Evolutionary conservation across 2,888 invertebrate genomes (phyloP), one percentile per base, ranked within the genome.

Genomic region (Oscheius sp.): DNA sequence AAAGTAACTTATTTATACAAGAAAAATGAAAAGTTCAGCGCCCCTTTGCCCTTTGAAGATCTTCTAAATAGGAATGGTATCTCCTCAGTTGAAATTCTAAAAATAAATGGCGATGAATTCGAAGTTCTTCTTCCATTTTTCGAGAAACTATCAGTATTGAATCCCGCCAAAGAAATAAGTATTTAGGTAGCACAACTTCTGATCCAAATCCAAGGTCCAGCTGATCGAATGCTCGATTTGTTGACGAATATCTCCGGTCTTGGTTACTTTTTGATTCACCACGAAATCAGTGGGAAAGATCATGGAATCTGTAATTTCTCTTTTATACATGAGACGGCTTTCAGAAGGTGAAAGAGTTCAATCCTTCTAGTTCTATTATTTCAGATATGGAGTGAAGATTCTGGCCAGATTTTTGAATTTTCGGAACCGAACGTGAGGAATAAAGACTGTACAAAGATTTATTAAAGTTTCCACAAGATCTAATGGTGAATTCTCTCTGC

Each of bases 281-380:
- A 61, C 39, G 2, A 25, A 5, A 39, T 61, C 25, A 37, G 42
- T 29, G 42, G 61, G 4, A 39, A 61, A 45, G 15, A 27, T 12
- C 42, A 61, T 17, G 15, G 29, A 10, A 6, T 23, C 12, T 23
- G 39, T 39, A 45, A 61, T 27, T 61, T 61, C 27, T 39, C 39
- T 1, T 27, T 61, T 25, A 42, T 61, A 2, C 61, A 61, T 20
- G 61, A 20, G 42, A 61, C 61, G 4, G 61, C 61, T 23, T 61
- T 61, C 17, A 15, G 55, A 55, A 33, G 23, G 55, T 55, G 34
- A 4, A 12, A 2, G 33, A 55, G 2, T 34, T 20, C 8, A 17
- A 23, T 34, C 46, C 10, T 20, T 17, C 20, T 4, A 48, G 5
- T 12, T 5, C 3, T 17, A 23, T 17, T 23, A 48, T 4, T 55